phyloP scores from a whole-genome alignment of 1,140 invertebrate species.

The Brachionus asplanchnoidis region DNA sequence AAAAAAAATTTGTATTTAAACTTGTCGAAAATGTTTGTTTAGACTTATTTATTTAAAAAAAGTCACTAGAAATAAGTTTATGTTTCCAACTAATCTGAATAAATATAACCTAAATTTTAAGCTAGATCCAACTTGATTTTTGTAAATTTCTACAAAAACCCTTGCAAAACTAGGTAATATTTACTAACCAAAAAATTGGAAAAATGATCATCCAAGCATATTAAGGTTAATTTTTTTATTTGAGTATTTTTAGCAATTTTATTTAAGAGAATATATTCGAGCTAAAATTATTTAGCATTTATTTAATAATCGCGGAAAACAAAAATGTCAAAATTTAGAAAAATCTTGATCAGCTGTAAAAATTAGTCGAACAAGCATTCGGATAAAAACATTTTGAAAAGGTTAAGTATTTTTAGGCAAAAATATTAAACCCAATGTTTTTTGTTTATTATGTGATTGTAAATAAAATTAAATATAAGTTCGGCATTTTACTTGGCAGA shows the following conservation, averaged over 20 bases:
- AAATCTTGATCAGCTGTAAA: not conserved
- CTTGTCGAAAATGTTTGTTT: not conserved
- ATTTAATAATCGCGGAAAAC: not conserved
- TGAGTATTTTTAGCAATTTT: not conserved
- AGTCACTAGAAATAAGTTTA: not conserved
- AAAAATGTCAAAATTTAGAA: not conserved
- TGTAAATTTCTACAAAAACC: not conserved
- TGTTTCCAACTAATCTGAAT: not conserved
- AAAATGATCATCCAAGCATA: not conserved
- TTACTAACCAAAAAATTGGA: not conserved
- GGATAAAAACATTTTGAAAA: not conserved
- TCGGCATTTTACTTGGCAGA: not conserved
- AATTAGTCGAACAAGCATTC: not conserved
- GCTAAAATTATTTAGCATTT: not conserved
- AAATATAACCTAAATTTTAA: not conserved
- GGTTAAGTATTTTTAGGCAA: not conserved
- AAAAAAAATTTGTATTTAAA: not conserved
- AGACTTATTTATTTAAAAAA: not conserved
- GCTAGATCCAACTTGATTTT: not conserved
- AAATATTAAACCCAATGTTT: not conserved
- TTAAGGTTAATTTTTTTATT: not conserved
- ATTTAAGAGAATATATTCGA: not conserved
- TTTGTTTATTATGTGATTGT: not conserved
- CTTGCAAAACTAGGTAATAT: not conserved
- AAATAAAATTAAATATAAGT: not conserved